phyloP scores from a whole-genome alignment of 2,797 vertebrate species.

The Sciaenops ocellatus region DNA sequence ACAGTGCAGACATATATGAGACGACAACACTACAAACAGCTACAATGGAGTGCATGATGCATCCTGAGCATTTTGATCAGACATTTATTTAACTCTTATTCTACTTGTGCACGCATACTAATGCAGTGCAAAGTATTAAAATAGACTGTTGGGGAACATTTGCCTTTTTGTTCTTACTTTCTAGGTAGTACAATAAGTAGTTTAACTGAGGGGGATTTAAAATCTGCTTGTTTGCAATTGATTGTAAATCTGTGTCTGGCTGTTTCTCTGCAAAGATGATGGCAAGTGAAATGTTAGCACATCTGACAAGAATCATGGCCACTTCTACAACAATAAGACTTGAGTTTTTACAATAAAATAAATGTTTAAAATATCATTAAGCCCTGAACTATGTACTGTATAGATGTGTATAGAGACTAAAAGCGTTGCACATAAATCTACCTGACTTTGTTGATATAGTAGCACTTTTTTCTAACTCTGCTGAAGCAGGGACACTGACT shows the following conservation, averaged over 20 bases:
- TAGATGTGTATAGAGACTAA: constrained; percentile 45
- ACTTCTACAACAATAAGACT: constrained; percentile 13
- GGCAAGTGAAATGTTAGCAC: constrained; percentile 25
- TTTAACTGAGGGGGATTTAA: constrained; percentile 28
- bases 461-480: constrained; percentile 45
- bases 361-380: constrained; percentile 17
- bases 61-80: constrained; percentile 7
- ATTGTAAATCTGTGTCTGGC: constrained; percentile 31
- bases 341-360: constrained; percentile 21
- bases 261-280: constrained; percentile 2
- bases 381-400: constrained; percentile 48
- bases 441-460: constrained; percentile 43
- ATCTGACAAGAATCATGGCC: constrained; percentile 11
- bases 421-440: constrained; percentile 46
- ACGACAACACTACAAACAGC: not conserved
- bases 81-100: constrained; percentile 12
- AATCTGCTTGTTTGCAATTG: constrained; percentile 23
- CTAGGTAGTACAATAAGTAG: not conserved
- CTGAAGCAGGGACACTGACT: constrained; percentile 34
- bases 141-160: constrained; percentile 13
- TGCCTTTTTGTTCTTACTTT: constrained; percentile 29
- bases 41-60: constrained; percentile 6
- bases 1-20: constrained; percentile 4
- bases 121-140: constrained; percentile 35
- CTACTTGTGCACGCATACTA: constrained; percentile 31